These are phyloP conservation scores for Heliothis virescens DNA, from an alignment of 1,140 invertebrate genomes.

Conservation along the genomic window DNA sequence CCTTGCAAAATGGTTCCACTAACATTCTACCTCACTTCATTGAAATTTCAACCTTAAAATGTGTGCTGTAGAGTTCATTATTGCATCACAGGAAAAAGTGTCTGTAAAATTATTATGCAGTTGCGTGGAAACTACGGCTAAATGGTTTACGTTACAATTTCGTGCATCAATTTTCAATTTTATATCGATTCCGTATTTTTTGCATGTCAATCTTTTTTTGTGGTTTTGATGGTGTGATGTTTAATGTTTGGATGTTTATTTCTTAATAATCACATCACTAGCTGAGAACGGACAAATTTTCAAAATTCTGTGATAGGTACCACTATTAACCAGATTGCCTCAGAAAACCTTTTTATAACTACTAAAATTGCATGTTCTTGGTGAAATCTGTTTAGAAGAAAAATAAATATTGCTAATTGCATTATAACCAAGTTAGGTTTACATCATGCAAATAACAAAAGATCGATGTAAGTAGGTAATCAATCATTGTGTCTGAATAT, in stretches of 20 bases:
- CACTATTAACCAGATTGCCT: too few species aligned
- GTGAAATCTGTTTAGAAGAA: too few species aligned
- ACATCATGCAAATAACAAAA: neutral
- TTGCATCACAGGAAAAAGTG: neutral
- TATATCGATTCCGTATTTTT: constrained; percentile 9
- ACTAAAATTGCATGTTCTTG: too few species aligned
- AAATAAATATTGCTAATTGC: neutral
- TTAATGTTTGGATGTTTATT: too few species aligned
- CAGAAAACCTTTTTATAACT: too few species aligned
- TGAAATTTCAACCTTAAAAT: constrained; percentile 10
- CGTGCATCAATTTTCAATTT: constrained; percentile 42
- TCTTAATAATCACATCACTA: too few species aligned
- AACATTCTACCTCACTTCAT: neutral
- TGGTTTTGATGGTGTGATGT: neutral
- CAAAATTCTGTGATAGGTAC: too few species aligned
- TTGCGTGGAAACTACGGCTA: constrained; percentile 43
- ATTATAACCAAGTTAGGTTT: neutral
- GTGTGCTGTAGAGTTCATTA: neutral
- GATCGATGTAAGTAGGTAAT: neutral
- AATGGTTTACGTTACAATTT: constrained; percentile 47
- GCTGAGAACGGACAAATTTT: too few species aligned
- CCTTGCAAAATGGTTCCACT: constrained; percentile 14
- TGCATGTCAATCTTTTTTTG: neutral
- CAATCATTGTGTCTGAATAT: constrained; percentile 1
- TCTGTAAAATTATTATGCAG: constrained; percentile 40